These are phyloP conservation scores for Eulithis prunata DNA, from an alignment of 2,888 invertebrate genomes.

Conservation along the genomic window DNA sequence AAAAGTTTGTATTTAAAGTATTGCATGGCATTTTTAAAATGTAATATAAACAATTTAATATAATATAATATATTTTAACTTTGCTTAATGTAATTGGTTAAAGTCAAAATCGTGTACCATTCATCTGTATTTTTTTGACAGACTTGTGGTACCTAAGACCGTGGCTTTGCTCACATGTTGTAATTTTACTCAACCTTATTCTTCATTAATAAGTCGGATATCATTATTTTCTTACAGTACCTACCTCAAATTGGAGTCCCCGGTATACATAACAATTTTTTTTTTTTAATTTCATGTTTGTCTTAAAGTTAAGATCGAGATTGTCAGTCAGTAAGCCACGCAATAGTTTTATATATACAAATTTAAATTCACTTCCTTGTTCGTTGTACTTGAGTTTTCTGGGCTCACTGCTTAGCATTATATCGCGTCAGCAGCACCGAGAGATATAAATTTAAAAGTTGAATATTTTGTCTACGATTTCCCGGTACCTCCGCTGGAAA, in stretches of 20 bases:
- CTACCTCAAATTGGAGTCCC: no score
- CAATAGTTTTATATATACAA: constrained; percentile 42
- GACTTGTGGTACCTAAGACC: no score
- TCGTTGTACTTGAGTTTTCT: constrained; percentile 36
- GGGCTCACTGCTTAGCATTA: constrained; percentile 36
- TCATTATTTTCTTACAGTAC: no score
- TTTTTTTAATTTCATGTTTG: neutral
- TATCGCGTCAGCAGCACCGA: constrained; percentile 31
- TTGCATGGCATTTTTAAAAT: no score
- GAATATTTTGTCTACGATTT: constrained; percentile 36
- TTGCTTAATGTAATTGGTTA: neutral
- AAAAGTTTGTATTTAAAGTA: no score
- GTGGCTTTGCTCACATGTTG: no score
- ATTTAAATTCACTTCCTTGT: constrained; percentile 76
- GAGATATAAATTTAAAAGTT: constrained; percentile 35
- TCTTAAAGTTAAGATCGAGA: neutral
- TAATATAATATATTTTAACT: no score
- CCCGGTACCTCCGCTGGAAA: constrained; percentile 15
- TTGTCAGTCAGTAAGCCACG: neutral
- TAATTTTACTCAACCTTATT: no score
- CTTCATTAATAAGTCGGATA: no score
- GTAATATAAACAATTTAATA: no score
- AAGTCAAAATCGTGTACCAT: neutral
- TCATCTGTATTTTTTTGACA: constrained; percentile 2
- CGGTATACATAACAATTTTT: neutral